Percentiles rank a stretch among this genome's conserved stretches.
Evolutionary conservation across 1,140 invertebrate genomes (phyloP).

Genomic region (Laodelphax striatellus): DNA sequence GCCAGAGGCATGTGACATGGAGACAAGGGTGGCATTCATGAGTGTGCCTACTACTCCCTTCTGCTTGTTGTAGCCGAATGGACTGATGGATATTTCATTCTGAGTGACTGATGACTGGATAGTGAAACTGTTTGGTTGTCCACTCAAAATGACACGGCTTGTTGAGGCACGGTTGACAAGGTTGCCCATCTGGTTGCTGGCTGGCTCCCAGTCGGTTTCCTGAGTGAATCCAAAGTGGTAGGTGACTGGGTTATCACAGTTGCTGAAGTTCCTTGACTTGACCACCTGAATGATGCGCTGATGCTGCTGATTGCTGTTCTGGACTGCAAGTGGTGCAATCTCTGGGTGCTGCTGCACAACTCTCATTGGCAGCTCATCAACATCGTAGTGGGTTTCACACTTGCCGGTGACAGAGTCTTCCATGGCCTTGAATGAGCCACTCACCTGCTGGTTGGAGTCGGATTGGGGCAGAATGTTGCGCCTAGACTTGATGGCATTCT

Average conservation of each 20-base stretch:
- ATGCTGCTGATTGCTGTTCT: constrained; percentile 33
- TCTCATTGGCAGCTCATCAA: constrained; percentile 41
- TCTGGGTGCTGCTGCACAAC: constrained; percentile 33
- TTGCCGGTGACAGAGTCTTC: constrained; percentile 54
- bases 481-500: constrained; percentile 31
- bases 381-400: constrained; percentile 52
- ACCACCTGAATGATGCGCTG: constrained; percentile 42
- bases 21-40: constrained; percentile 39
- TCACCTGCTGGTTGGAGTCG: constrained; percentile 30
- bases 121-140: constrained; percentile 38
- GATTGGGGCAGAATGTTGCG: constrained; percentile 38
- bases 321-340: constrained; percentile 35
- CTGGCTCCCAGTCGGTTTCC: constrained; percentile 38
- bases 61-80: constrained; percentile 34
- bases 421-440: constrained; percentile 46
- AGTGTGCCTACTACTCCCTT: constrained; percentile 45
- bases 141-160: constrained; percentile 23
- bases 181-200: constrained; percentile 38
- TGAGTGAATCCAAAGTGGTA: constrained; percentile 47
- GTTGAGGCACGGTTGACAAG: constrained; percentile 30
- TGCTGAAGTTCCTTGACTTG: constrained; percentile 52
- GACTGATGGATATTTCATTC: constrained; percentile 41
- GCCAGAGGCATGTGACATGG: constrained; percentile 24
- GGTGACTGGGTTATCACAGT: constrained; percentile 42
- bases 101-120: constrained; percentile 49